Evolutionary conservation across 1,140 invertebrate species (phyloP), one percentile per base, ranked within the genome.

Genomic region (Pollicipes pollicipes): DNA sequence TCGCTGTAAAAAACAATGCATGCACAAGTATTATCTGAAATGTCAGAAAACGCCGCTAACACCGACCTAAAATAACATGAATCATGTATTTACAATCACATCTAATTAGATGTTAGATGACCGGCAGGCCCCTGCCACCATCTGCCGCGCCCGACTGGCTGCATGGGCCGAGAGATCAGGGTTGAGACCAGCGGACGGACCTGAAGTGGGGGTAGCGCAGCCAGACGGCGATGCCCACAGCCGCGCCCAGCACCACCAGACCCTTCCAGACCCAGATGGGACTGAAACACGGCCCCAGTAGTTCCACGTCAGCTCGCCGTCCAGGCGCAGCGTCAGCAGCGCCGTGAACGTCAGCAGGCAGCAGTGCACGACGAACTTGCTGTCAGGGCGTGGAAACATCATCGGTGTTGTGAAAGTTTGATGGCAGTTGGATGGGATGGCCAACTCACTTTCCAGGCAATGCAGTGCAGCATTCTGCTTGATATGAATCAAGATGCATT

Each of bases 221-320:
- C 94, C 94, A 98, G 6, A 97, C 88, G 77, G 92, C 91, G 75
- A 90, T 93, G 32, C 94, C 95, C 58, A 95, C 84, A 69, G 88
- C 85, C 66, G 93, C 92, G 73, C 95, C 95, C 68, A 87, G 77
- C 63, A 97, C 88, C 27, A 95, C 94, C 77, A 96, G 85, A 72
- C 87, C 82, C 80, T 98, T 97, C 95, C 95, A 98, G 73, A 96
- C 87, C 93, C 94, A 98, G 79, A 98, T 87, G 68, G 95, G 95
- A 35, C 88, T 85, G 79, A n/a, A 98, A 97, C 30, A 97, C 87
- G 10, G 90, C n/a, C 87, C 92, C 93, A 97, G 78, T 90, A 97
- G 72, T 90, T 95, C 90, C 93, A 96, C 78, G 86, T 83, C 69
- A 91, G 90, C 68, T 85, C 88, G 71, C 88, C 87, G 82, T 98